Percentiles rank a stretch among this genome's conserved stretches.
These are phyloP conservation scores for Platyura marginata DNA, from an alignment of 1,140 invertebrate species.

Conservation along the genomic window DNA sequence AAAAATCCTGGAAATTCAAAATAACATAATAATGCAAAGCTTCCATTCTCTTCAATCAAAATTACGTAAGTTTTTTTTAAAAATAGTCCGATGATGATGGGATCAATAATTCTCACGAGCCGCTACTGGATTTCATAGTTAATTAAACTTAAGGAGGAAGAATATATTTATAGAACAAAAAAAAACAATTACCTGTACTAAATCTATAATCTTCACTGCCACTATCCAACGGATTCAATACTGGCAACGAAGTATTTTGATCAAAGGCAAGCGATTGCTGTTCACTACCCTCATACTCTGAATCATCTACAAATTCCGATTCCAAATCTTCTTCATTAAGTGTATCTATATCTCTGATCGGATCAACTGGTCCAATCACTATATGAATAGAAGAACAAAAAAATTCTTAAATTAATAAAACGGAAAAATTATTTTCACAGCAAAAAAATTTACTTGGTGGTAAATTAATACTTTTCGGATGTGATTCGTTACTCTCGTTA, in stretches of 20 bases:
- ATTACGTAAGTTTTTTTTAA: too few relatives aligned
- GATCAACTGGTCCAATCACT: conserved; percentile 26
- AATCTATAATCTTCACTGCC: conserved; percentile 39
- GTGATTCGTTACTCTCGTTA: conserved; percentile 70
- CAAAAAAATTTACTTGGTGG: conserved; percentile 1
- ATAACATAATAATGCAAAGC: too few relatives aligned
- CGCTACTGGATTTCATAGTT: too few relatives aligned
- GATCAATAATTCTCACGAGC: too few relatives aligned
- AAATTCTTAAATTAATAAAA: too few relatives aligned
- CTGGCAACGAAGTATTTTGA: conserved; percentile 30
- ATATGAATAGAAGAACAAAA: neutral
- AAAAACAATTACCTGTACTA: conserved; percentile 31
- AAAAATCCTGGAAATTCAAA: too few relatives aligned
- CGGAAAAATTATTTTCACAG: too few relatives aligned
- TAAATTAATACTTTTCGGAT: conserved; percentile 24
- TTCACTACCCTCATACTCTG: conserved; percentile 42
- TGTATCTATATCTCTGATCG: conserved; percentile 24
- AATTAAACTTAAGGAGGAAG: too few relatives aligned
- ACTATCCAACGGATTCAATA: conserved; percentile 40
- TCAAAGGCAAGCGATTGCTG: conserved; percentile 27
- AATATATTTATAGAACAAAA: too few relatives aligned
- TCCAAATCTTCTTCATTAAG: conserved; percentile 48
- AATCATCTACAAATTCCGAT: conserved; percentile 49
- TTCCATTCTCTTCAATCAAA: too few relatives aligned
- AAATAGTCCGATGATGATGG: too few relatives aligned